Base-by-base conservation (phyloP, 2,888 invertebrate genomes). In the Microplitis deprimator region DNA sequence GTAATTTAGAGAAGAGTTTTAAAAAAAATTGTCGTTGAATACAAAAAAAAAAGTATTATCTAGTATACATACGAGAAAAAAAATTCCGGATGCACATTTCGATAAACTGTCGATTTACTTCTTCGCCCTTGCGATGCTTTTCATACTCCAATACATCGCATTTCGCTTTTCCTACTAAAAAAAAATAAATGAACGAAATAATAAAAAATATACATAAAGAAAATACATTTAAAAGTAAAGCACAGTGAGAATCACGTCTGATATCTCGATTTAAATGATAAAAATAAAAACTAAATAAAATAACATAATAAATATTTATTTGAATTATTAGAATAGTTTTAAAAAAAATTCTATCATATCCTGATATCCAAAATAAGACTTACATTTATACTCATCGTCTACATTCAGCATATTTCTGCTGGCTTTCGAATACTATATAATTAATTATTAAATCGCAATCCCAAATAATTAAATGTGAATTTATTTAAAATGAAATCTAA, bases 381-480 rank as follows among this genome's bases (percentile, higher is more conserved):
- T 73, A 38, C 67, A 76, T 65, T 67, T 67, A 68, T 62, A 68
- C 41, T 76, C 68, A 17, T 68, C 60, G 67, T 72, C 72, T 76
- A 39, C 39, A 40, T 17, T 68, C 39, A 75, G 20, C 40, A 60
- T 62, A 29, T 72, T 67, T 71, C 60, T 59, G 65, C 68, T 67
- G 67, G 71, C 61, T 65, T 40, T 71, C 68, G 68, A 75, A 67
- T 68, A 71, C 74, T 68, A 41, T 50, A 41, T 50, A 59, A 67
- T 69, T 68, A 61, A 68, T 75, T 73, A 61, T 75, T 68, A 71
- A 64, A 73, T 68, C 40, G 62, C 50, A 60, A 59, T 62, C 39
- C 40, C 62, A 39, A 81, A 79, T 77, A 82, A 80, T 80, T 79
- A 82, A 81, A 80, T 80, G 80, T 83, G 39, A 62, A 16, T 73